Evolutionary conservation across 2,113 vertebrate genomes (phyloP).

Genomic region (Phaetusa simplex): DNA sequence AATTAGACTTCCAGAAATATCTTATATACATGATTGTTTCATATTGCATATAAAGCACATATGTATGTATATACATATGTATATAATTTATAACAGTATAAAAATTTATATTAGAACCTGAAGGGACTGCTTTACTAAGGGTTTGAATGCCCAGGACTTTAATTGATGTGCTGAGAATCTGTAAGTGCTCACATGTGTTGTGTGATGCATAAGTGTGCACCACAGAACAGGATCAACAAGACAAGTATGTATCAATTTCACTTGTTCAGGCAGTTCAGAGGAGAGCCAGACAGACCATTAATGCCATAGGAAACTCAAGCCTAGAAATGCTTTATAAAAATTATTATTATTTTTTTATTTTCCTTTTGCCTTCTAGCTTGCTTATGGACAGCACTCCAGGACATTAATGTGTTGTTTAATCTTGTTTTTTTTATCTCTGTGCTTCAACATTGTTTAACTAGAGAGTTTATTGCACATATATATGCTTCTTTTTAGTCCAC

Average conservation of each 20-base stretch:
- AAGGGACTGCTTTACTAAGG: not conserved
- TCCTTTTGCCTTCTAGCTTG: not conserved
- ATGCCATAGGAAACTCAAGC: not conserved
- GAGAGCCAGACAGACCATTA: not conserved
- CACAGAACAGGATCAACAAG: not conserved
- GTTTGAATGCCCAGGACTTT: not conserved
- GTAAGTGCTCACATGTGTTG: not conserved
- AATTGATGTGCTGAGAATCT: not conserved
- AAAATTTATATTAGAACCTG: not conserved
- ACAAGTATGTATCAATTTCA: not conserved
- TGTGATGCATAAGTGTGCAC: not conserved
- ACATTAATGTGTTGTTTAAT: not conserved
- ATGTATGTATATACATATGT: not conserved
- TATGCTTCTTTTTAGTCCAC: not conserved
- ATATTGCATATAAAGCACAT: not conserved
- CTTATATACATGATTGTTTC: not conserved
- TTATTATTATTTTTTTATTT: not conserved
- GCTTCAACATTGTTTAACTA: not conserved
- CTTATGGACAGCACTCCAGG: not conserved
- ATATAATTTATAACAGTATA: not conserved
- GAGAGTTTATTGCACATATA: conserved; percentile 10
- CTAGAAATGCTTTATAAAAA: not conserved
- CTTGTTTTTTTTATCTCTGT: not conserved
- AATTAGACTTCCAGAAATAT: not conserved
- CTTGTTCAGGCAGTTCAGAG: not conserved